These are phyloP conservation scores for Lepidurus apus DNA, from an alignment of 1,140 invertebrate species.

Conservation along the genomic window DNA sequence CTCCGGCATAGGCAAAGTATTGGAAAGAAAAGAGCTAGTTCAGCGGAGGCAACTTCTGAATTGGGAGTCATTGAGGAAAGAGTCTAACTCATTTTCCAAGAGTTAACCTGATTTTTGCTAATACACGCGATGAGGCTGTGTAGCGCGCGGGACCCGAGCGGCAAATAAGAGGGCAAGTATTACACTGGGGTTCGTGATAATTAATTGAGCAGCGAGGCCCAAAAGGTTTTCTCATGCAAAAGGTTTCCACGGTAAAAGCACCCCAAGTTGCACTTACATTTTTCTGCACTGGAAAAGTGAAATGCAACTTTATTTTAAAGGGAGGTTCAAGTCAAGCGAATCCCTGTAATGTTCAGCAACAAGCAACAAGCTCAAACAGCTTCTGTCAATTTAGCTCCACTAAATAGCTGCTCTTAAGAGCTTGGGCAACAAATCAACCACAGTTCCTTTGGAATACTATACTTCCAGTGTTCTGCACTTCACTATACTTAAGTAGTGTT, in stretches of 20 bases:
- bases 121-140: not conserved
- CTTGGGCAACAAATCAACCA: not conserved
- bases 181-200: slow-evolving; percentile 9
- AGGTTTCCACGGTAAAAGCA: slow-evolving; percentile 6
- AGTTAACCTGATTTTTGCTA: slow-evolving; percentile 22
- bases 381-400: not conserved
- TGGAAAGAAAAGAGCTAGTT: slow-evolving; percentile 1
- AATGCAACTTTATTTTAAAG: not conserved
- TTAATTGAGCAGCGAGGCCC: slow-evolving; percentile 13
- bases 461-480: no score
- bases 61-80: not conserved
- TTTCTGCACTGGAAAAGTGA: not conserved
- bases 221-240: not conserved
- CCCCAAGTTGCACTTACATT: slow-evolving; percentile 19
- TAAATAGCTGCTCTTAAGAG: not conserved
- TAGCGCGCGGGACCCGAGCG: not conserved
- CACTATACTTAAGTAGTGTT: no score
- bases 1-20: not conserved
- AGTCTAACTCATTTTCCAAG: slow-evolving; percentile 20
- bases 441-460: no score
- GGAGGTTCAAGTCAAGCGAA: not conserved
- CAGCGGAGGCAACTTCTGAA: not conserved
- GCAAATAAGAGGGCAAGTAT: not conserved
- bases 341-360: not conserved
- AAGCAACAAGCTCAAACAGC: not conserved